Evolutionary conservation across 2,888 invertebrate species (phyloP).

Genomic region (Acanthococcus lagerstroemiae): DNA sequence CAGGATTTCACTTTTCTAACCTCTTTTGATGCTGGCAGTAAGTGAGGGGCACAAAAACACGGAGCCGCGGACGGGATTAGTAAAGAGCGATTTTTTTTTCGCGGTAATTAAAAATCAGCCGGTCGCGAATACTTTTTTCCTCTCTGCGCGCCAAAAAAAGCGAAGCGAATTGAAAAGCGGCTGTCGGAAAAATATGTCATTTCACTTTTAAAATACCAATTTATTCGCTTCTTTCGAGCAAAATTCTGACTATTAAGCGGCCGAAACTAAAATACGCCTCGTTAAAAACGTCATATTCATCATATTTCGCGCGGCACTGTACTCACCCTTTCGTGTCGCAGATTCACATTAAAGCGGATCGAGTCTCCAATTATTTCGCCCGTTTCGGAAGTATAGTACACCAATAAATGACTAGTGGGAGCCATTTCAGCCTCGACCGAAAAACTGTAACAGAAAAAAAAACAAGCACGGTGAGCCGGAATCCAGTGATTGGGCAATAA

Average conservation of each 20-base stretch:
- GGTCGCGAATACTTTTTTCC: too few relatives aligned
- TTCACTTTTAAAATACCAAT: not conserved
- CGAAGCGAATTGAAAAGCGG: too few relatives aligned
- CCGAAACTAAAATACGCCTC: not conserved
- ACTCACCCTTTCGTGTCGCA: conserved; percentile 48
- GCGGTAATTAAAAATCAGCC: too few relatives aligned
- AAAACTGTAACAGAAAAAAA: conserved; percentile 45
- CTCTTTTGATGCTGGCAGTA: too few relatives aligned
- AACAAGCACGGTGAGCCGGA: too few relatives aligned
- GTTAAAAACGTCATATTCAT: not conserved
- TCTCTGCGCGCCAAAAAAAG: too few relatives aligned
- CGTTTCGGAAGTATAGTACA: conserved; percentile 55
- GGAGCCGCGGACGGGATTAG: too few relatives aligned
- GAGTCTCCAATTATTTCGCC: conserved; percentile 59
- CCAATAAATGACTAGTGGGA: conserved; percentile 55
- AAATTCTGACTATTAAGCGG: not conserved
- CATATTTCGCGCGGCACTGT: not conserved
- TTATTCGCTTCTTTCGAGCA: not conserved
- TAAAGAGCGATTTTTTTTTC: too few relatives aligned
- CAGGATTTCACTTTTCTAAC: too few relatives aligned
- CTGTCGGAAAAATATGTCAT: not conserved
- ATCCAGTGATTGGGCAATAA: too few relatives aligned
- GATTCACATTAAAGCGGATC: conserved; percentile 53
- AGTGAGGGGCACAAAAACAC: too few relatives aligned
- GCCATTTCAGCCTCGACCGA: conserved; percentile 57